Evolutionary conservation across 2,888 invertebrate genomes (phyloP), one percentile per base, ranked within the genome.

Genomic region (Perithous albicinctus): DNA sequence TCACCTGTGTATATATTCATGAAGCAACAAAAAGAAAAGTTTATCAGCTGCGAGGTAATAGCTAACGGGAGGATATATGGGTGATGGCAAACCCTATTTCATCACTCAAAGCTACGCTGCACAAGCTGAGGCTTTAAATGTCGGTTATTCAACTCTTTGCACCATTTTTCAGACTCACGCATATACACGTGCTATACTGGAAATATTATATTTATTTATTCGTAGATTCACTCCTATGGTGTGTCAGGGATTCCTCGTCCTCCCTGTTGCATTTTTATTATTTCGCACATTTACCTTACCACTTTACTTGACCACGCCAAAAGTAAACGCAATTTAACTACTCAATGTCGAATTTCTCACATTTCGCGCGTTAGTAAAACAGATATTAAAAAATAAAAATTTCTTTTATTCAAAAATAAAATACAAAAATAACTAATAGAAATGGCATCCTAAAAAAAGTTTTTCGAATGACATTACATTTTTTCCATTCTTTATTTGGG

Each of bases 81-180:
- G n/a, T n/a, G 23, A 10, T 10, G 4, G 48, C 18, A 10, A 1
- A 23, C 48, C 20, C 23, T 23, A 2, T 23, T 51, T 51, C 20
- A 20, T 20, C 23, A 10, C 23, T 23, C 51, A 23, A 51, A 23
- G 5, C 8, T 2, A 10, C 12, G 18, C 20, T 20, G 20, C 5
- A 6, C 61, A 1, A 20, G 20, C 8, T 18, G 8, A 35, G 8
- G 35, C 18, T 32, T 78, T 73, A 48, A 76, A 67, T 51, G 66
- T 63, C 66, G 72, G 48, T 67, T 80, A 72, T 61, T 46, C 12
- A 72, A 72, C 15, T 51, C 72, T 69, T 69, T 69, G 67, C 61
- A 48, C 26, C n/a, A 51, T 78, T 67, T 69, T 69, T 61, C 51
- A 35, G 48, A 43, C 43, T 46, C 51, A 26, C 23, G 10, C 20